Evolutionary conservation across 2,888 invertebrate species (phyloP).

Genomic region (Sympetrum striolatum): DNA sequence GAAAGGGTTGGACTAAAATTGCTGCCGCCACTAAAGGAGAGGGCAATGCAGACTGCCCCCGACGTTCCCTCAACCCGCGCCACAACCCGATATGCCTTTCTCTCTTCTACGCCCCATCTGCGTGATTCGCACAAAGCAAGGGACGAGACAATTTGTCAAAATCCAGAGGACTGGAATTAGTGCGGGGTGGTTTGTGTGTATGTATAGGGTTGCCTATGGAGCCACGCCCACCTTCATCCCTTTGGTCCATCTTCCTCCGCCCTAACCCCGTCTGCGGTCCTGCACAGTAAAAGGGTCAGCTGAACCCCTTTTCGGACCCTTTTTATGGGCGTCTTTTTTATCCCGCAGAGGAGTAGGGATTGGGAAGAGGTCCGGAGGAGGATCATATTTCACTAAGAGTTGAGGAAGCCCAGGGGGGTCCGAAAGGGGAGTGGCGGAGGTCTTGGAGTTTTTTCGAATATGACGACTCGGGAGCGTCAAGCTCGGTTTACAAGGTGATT

Average conservation of each 20-base stretch:
- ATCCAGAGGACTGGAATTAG: slow-evolving; percentile 8
- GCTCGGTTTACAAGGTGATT: slow-evolving; percentile 39
- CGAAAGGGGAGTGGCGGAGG: neutral
- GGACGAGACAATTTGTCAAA: slow-evolving; percentile 36
- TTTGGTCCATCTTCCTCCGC: neutral
- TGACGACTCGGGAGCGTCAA: slow-evolving; percentile 30
- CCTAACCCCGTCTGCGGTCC: neutral
- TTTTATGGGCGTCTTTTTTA: neutral
- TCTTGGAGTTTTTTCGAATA: slow-evolving; percentile 5
- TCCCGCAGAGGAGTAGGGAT: neutral
- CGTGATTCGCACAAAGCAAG: slow-evolving; percentile 19
- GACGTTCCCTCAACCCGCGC: neutral
- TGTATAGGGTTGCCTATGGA: neutral
- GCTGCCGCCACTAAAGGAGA: slow-evolving; percentile 9
- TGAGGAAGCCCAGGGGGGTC: neutral
- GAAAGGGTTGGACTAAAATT: neutral
- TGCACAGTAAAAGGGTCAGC: slow-evolving; percentile 18
- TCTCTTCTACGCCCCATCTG: slow-evolving; percentile 4
- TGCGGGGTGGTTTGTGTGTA: neutral
- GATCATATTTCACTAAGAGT: slow-evolving; percentile 18
- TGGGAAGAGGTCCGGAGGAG: neutral
- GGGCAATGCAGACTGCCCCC: neutral
- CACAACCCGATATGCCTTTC: neutral
- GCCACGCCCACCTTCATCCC: neutral
- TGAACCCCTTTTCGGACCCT: slow-evolving; percentile 9